Percentiles rank a stretch among this genome's conserved stretches.
Conservation (phyloP, 2,888 invertebrate genomes). For the Xanthostigma xanthostigma region DNA sequence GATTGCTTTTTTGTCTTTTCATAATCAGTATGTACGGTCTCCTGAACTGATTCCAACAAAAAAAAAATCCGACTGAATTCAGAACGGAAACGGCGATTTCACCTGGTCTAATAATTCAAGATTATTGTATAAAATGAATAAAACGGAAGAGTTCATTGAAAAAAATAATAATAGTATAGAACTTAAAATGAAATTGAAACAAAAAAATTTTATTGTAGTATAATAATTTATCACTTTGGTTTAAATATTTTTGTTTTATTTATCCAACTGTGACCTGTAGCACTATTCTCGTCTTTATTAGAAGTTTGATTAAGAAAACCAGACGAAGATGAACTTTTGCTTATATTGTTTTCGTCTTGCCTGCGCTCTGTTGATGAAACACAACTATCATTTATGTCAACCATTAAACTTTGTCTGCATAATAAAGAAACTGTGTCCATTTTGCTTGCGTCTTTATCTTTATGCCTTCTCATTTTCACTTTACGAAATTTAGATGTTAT, state of each 20-base stretch:
- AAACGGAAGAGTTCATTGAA: no score
- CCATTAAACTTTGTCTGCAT: conserved; percentile 60
- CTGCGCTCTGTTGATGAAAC: conserved; percentile 5
- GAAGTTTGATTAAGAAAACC: conserved; percentile 16
- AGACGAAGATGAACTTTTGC: conserved; percentile 14
- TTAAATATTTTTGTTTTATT: conserved; percentile 21
- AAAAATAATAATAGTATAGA: no score
- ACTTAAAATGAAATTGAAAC: no score
- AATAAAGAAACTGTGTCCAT: conserved; percentile 51
- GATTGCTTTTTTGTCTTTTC: no score
- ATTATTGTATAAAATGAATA: no score
- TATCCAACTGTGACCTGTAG: conserved; percentile 22
- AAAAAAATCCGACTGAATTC: no score
- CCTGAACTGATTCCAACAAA: no score
- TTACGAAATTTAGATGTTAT: conserved; percentile 44
- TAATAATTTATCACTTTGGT: conserved; percentile 14
- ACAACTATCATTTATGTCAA: conserved; percentile 31
- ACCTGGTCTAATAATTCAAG: no score
- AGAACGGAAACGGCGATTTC: no score
- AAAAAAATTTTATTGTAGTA: no score
- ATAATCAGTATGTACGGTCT: no score
- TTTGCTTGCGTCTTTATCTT: conserved; percentile 23
- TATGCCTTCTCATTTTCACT: conserved; percentile 32
- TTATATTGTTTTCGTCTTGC: conserved; percentile 9
- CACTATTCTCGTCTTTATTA: conserved; percentile 14